Conservation (phyloP, 2,113 vertebrate species). For the Phoxinus phoxinus region DNA sequence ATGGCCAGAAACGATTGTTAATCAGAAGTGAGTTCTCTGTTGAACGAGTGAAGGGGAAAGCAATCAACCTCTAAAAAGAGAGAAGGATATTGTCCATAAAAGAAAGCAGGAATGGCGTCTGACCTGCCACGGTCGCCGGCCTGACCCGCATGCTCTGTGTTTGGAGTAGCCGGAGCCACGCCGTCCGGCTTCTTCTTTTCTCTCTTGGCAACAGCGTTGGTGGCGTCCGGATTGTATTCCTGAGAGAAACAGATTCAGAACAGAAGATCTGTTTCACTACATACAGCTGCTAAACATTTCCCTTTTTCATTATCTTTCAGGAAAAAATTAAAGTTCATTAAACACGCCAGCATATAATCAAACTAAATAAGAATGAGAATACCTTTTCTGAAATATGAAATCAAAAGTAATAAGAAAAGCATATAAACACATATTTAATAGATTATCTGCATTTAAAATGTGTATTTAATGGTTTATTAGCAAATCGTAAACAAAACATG, state of each 20-base stretch:
- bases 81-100: not conserved
- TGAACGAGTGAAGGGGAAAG: not conserved
- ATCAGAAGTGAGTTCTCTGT: not conserved
- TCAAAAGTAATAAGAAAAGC: too few relatives aligned
- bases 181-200: conserved; percentile 92
- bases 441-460: too few relatives aligned
- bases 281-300: not conserved
- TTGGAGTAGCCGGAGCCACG: conserved; percentile 78
- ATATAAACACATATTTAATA: too few relatives aligned
- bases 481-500: too few relatives aligned
- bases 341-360: too few relatives aligned
- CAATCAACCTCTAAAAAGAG: not conserved
- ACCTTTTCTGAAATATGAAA: too few relatives aligned
- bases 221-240: conserved; percentile 95
- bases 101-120: not conserved
- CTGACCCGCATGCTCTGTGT: conserved; percentile 83
- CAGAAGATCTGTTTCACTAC: not conserved
- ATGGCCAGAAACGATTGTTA: not conserved
- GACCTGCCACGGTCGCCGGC: conserved; percentile 92
- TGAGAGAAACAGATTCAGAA: conserved; percentile 62
- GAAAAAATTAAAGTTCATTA: too few relatives aligned
- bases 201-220: conserved; percentile 86
- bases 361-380: too few relatives aligned
- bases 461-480: too few relatives aligned
- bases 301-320: not conserved